A percentile compares a stretch with the other conserved stretches of the same genome.
phyloP scores from a whole-genome alignment of 2,888 invertebrate genomes.

The Tenthredo amoena region DNA sequence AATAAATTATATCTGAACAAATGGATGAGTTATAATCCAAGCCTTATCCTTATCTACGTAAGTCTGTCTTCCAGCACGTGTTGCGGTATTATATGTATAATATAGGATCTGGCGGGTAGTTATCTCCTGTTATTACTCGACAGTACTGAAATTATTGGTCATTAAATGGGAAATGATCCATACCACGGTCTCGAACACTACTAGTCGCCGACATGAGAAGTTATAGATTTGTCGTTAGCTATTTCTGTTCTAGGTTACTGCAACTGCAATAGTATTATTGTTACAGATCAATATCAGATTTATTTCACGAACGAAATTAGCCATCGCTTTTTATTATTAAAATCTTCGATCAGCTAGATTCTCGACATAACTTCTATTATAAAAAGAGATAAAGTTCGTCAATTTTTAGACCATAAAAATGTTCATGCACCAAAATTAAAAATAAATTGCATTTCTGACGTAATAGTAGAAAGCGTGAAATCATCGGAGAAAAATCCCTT shows the following conservation, averaged over 20 bases:
- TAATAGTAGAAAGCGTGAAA: neutral
- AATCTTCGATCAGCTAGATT: neutral
- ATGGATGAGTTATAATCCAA: neutral
- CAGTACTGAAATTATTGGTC: neutral
- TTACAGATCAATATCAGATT: slow-evolving; percentile 1
- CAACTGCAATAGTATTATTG: neutral
- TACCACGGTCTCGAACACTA: neutral
- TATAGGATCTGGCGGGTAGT: neutral
- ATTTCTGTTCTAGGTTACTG: slow-evolving; percentile 15
- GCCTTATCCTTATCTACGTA: neutral
- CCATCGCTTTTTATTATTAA: neutral
- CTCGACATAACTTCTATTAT: neutral
- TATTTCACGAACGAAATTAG: neutral
- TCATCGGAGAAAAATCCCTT: slow-evolving; percentile 6
- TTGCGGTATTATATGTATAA: neutral
- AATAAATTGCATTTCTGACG: neutral
- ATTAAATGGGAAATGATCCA: slow-evolving; percentile 1
- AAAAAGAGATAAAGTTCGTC: neutral
- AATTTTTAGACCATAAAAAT: neutral
- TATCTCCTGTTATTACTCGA: neutral
- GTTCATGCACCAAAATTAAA: neutral
- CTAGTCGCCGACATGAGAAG: neutral
- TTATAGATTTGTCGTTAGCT: neutral
- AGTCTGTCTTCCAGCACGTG: neutral
- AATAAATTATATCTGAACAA: neutral